These are phyloP conservation scores for Pseudomyrmex sp. DNA, from an alignment of 1,140 invertebrate species.

Conservation along the genomic window DNA sequence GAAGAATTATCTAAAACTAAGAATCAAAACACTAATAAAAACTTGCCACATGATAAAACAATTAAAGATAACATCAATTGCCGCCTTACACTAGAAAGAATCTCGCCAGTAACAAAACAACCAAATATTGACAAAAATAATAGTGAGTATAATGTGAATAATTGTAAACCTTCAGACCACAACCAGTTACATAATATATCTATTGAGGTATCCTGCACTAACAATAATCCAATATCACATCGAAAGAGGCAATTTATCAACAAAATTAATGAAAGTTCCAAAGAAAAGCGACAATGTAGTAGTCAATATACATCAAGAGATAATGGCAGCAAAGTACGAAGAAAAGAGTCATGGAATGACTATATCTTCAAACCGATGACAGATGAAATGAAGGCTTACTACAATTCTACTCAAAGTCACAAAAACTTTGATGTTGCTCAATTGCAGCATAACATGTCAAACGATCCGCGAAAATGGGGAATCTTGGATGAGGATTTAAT, in stretches of 20 bases:
- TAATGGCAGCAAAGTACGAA: neutral
- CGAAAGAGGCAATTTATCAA: constrained; percentile 3
- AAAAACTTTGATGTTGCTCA: constrained; percentile 86
- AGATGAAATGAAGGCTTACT: constrained; percentile 86
- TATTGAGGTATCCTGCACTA: neutral
- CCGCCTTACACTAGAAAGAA: neutral
- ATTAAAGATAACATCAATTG: neutral
- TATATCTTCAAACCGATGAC: constrained; percentile 76
- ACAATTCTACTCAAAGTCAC: constrained; percentile 86
- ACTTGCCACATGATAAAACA: neutral
- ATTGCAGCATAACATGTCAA: constrained; percentile 86
- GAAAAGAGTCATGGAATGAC: constrained; percentile 50
- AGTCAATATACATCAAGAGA: neutral
- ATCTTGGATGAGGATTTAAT: constrained; percentile 81
- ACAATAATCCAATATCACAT: neutral
- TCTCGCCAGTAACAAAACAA: neutral
- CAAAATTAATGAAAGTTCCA: neutral
- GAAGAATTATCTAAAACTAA: neutral
- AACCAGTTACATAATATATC: constrained; percentile 6
- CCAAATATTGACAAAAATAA: neutral
- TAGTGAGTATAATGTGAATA: neutral
- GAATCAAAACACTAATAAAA: neutral
- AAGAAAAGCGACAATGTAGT: constrained; percentile 5
- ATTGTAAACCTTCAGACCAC: neutral
- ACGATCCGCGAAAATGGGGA: constrained; percentile 84